These are phyloP conservation scores for Eupithecia abbreviata DNA, from an alignment of 2,888 invertebrate genomes.

Conservation along the genomic window DNA sequence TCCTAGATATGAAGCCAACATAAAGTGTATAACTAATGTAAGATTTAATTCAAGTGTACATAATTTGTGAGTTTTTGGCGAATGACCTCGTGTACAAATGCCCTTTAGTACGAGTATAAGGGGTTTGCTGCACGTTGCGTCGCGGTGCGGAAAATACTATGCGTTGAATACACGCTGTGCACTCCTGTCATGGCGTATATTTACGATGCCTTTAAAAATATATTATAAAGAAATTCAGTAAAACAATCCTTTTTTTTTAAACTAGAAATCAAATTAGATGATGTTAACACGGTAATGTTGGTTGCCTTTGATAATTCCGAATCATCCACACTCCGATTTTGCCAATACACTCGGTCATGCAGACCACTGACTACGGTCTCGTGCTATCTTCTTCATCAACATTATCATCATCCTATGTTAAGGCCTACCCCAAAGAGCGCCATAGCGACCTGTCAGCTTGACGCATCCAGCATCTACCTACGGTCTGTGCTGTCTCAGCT, in stretches of 20 bases:
- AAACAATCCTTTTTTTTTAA: neutral
- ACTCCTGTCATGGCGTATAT: too few relatives aligned
- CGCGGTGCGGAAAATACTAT: neutral
- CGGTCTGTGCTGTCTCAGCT: neutral
- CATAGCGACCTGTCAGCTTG: too few relatives aligned
- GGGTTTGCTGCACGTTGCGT: neutral
- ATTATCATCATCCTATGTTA: too few relatives aligned
- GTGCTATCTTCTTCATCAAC: neutral
- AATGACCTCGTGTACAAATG: neutral
- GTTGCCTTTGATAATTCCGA: too few relatives aligned
- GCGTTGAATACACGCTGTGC: too few relatives aligned
- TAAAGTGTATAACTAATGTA: neutral
- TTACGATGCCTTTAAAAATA: too few relatives aligned
- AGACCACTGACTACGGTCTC: neutral
- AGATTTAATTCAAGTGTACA: neutral
- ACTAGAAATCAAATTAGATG: neutral
- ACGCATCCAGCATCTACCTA: too few relatives aligned
- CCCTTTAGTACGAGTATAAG: neutral
- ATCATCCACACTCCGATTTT: too few relatives aligned
- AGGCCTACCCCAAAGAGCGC: too few relatives aligned
- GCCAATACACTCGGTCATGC: neutral
- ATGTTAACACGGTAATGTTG: neutral
- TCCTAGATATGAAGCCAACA: neutral
- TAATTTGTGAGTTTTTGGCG: neutral
- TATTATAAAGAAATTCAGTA: too few relatives aligned